Evolutionary conservation across 1,140 invertebrate species (phyloP).

Genomic region (Hypothenemus hampei): DNA sequence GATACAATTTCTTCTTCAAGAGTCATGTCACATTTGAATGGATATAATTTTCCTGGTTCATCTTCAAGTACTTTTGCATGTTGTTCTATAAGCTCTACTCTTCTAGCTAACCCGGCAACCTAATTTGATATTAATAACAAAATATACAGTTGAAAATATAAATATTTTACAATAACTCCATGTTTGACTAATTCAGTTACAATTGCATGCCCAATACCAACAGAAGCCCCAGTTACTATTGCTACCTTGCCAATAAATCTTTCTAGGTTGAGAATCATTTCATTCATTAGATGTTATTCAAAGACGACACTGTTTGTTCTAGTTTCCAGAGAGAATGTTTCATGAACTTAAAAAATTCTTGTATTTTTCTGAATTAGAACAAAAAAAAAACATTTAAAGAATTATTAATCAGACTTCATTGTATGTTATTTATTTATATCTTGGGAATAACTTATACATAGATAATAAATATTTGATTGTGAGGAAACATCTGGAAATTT

Average conservation of each 20-base stretch:
- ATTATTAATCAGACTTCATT: no score
- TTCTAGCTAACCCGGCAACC: constrained; percentile 65
- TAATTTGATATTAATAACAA: neutral
- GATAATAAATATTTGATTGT: no score
- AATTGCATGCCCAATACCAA: constrained; percentile 9
- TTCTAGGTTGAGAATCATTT: neutral
- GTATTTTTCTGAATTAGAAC: no score
- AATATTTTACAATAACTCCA: constrained; percentile 14
- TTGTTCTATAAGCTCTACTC: constrained; percentile 59
- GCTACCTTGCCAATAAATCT: constrained; percentile 14
- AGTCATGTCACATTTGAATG: constrained; percentile 55
- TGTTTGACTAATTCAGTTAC: constrained; percentile 12
- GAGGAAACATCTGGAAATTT: no score
- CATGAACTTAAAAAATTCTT: no score
- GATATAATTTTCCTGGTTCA: constrained; percentile 58
- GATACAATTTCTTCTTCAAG: constrained; percentile 57
- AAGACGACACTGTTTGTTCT: no score
- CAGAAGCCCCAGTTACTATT: constrained; percentile 10
- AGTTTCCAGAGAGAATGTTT: no score
- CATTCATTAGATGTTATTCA: neutral
- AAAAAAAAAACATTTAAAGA: no score
- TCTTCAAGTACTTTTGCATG: constrained; percentile 62
- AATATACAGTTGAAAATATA: no score
- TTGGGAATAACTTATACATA: no score
- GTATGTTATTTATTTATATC: no score